These are phyloP conservation scores for Acleris emargana DNA, from an alignment of 2,888 invertebrate species.

Conservation along the genomic window DNA sequence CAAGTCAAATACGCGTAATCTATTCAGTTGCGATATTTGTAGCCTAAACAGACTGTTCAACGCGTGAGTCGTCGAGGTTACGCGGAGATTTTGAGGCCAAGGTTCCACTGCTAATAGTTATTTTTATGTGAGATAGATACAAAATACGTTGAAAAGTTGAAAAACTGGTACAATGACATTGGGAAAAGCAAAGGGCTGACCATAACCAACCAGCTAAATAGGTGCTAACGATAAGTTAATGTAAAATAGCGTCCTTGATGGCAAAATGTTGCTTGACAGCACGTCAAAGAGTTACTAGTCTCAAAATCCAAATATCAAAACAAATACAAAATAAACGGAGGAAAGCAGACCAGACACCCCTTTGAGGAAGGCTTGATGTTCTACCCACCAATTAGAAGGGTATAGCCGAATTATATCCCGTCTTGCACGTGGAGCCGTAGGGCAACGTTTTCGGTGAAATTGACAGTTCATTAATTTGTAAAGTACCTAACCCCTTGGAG, in stretches of 20 bases:
- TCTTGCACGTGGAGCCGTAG: slow-evolving; percentile 40
- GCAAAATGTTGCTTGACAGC: too few species aligned
- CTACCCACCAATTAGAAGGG: slow-evolving; percentile 10
- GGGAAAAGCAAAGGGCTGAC: background rate
- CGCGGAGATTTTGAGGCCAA: slow-evolving; percentile 74
- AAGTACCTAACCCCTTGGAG: slow-evolving; percentile 58
- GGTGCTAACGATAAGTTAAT: too few species aligned
- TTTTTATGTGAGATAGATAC: slow-evolving; percentile 67
- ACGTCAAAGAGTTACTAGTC: background rate
- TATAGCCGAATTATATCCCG: slow-evolving; percentile 40
- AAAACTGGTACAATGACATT: slow-evolving; percentile 51
- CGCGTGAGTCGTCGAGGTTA: slow-evolving; percentile 69
- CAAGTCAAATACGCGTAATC: slow-evolving; percentile 49
- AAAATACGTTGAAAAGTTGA: slow-evolving; percentile 55
- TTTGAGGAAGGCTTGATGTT: slow-evolving; percentile 16
- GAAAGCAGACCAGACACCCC: slow-evolving; percentile 9
- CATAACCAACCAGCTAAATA: background rate
- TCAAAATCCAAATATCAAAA: background rate
- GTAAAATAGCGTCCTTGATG: too few species aligned
- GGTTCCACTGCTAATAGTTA: slow-evolving; percentile 72
- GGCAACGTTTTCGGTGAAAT: slow-evolving; percentile 44
- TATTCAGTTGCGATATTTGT: slow-evolving; percentile 70
- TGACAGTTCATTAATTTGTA: slow-evolving; percentile 60
- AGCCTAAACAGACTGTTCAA: slow-evolving; percentile 70
- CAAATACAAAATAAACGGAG: slow-evolving; percentile 3